phyloP scores from a whole-genome alignment of 1,140 invertebrate species.

The Bombus huntii region DNA sequence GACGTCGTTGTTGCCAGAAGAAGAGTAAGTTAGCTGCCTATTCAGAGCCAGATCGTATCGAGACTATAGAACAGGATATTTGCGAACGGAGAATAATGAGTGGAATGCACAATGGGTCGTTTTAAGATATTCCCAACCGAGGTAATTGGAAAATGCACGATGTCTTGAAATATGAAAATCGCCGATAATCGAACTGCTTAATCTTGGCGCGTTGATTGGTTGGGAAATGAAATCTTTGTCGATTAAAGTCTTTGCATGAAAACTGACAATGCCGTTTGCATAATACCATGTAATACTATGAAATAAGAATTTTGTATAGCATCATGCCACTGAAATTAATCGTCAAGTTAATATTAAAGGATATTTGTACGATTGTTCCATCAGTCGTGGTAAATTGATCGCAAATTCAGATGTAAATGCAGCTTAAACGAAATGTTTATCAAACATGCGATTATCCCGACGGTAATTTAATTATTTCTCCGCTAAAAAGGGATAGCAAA shows the following conservation, averaged over 20 bases:
- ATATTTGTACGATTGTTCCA: not conserved
- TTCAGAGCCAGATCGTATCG: conserved; percentile 66
- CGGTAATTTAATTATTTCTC: conserved; percentile 15
- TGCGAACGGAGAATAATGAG: conserved; percentile 55
- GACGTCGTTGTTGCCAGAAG: conserved; percentile 73
- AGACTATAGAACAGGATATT: conserved; percentile 53
- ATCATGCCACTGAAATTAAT: not conserved
- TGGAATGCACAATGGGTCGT: conserved; percentile 32
- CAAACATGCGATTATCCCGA: not conserved
- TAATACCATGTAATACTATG: not conserved
- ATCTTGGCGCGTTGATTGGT: not conserved
- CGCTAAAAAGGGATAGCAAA: not conserved
- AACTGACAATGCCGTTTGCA: not conserved
- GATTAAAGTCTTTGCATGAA: not conserved
- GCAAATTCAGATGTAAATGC: not conserved
- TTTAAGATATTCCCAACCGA: not conserved
- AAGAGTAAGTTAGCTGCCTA: conserved; percentile 67
- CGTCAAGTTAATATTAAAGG: not conserved
- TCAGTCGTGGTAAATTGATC: not conserved
- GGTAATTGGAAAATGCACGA: not conserved
- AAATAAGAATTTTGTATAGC: not conserved
- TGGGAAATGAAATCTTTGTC: too few species aligned
- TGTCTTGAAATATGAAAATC: not conserved
- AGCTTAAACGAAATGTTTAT: not conserved
- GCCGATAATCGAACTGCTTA: not conserved